phyloP scores from a whole-genome alignment of 2,888 invertebrate genomes.

The Megaustenia siamemsis region DNA sequence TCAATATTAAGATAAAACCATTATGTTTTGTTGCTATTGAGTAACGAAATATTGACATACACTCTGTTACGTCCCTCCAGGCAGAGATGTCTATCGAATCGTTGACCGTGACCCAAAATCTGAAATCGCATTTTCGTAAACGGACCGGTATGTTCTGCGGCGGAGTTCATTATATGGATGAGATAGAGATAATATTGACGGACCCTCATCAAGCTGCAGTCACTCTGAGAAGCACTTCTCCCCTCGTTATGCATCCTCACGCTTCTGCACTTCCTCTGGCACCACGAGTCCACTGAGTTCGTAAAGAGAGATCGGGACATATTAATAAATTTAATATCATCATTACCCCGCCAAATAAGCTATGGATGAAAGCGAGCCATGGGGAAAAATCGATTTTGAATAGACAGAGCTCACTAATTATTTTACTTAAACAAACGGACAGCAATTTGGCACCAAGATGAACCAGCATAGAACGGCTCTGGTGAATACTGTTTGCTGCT shows the following conservation, averaged over 20 bases:
- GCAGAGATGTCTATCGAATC: neutral
- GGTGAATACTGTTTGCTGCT: slow-evolving; percentile 35
- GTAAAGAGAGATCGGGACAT: slow-evolving; percentile 9
- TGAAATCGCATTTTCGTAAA: neutral
- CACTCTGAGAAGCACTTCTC: neutral
- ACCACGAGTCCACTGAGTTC: neutral
- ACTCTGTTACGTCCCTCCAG: too few species aligned
- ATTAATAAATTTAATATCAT: slow-evolving; percentile 53
- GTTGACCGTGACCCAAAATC: neutral
- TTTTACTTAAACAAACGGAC: slow-evolving; percentile 55
- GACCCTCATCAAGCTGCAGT: neutral
- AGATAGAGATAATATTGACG: slow-evolving; percentile 23
- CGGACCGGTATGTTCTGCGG: neutral
- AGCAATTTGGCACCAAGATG: slow-evolving; percentile 44
- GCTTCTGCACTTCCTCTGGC: neutral
- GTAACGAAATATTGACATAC: too few species aligned
- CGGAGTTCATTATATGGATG: neutral
- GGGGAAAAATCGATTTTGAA: slow-evolving; percentile 47
- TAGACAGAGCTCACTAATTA: slow-evolving; percentile 47
- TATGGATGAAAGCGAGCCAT: slow-evolving; percentile 23
- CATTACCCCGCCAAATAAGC: slow-evolving; percentile 18
- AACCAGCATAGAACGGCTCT: slow-evolving; percentile 19
- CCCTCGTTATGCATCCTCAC: slow-evolving; percentile 14
- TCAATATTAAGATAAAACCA: too few species aligned
- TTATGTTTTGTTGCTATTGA: too few species aligned